These are phyloP conservation scores for Catalaphyllia jardinei DNA, from an alignment of 64 coral and sea anemone genomes.

Conservation along the genomic window DNA sequence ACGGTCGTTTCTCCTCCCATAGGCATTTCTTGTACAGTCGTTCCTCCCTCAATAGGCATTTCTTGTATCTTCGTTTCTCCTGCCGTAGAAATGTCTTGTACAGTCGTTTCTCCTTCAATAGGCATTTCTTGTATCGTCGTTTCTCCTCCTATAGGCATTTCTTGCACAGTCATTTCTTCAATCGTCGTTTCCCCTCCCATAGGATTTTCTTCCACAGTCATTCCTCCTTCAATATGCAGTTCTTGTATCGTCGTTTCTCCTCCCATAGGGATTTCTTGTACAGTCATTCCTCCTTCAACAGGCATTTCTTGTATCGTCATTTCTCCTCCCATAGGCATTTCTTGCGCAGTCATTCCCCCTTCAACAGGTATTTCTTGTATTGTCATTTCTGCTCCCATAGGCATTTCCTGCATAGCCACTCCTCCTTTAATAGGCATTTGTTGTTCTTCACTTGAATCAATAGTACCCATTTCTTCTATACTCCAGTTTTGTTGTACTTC, in stretches of 20 bases:
- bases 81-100: not conserved
- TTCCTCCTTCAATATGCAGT: not conserved
- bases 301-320: too few relatives aligned
- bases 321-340: not conserved
- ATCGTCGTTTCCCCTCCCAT: not conserved
- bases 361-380: too few relatives aligned
- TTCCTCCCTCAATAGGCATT: not conserved
- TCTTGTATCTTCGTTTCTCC: not conserved
- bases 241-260: not conserved
- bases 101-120: not conserved
- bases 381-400: not conserved
- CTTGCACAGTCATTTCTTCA: not conserved
- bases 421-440: not conserved
- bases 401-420: too few relatives aligned
- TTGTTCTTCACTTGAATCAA: not conserved
- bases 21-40: slow-evolving; percentile 13
- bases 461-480: not conserved
- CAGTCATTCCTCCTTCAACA: too few relatives aligned
- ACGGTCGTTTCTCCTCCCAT: not conserved
- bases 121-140: slow-evolving; percentile 1
- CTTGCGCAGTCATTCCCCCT: not conserved
- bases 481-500: not conserved
- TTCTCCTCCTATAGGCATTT: not conserved
- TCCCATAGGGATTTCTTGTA: not conserved
- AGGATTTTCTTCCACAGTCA: not conserved